A percentile compares a stretch with the other conserved stretches of the same genome.
Conservation (phyloP, 2,113 vertebrate genomes). For the Rhinolophus ferrumequinum region DNA sequence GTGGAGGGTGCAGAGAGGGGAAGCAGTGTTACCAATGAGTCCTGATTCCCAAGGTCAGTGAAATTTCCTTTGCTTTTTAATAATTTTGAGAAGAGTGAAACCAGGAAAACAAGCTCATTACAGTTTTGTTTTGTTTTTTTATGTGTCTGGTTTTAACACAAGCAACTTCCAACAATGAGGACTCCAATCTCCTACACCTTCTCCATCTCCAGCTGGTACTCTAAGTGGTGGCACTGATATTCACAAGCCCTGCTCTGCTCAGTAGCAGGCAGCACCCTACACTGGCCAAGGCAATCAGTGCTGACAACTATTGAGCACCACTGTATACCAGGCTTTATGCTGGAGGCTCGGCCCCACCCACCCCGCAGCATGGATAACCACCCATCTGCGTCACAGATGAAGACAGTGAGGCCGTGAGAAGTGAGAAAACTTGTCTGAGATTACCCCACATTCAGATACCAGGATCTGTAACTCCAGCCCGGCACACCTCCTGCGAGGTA, state of each 20-base stretch:
- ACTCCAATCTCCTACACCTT: not conserved
- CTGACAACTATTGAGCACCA: accelerated
- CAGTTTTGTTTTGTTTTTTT: not conserved
- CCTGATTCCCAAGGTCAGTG: not conserved
- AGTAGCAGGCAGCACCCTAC: accelerated
- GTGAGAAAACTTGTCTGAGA: not conserved
- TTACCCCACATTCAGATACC: not conserved
- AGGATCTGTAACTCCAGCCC: not conserved
- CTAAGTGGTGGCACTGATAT: not conserved
- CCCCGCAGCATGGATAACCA: accelerated
- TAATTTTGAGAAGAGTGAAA: not conserved
- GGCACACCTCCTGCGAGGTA: accelerated
- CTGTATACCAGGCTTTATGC: not conserved
- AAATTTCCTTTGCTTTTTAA: not conserved
- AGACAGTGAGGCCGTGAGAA: not conserved
- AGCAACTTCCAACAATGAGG: not conserved
- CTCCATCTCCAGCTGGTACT: not conserved
- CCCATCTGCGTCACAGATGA: not conserved
- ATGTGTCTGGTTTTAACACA: not conserved
- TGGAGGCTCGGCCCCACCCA: too few species aligned
- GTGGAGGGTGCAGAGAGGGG: accelerated
- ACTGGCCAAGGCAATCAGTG: not conserved
- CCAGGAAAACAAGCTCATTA: not conserved
- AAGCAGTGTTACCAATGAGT: accelerated
- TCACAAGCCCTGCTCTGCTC: not conserved